Evolutionary conservation across 2,113 vertebrate species (phyloP).

Genomic region (Bos indicus): DNA sequence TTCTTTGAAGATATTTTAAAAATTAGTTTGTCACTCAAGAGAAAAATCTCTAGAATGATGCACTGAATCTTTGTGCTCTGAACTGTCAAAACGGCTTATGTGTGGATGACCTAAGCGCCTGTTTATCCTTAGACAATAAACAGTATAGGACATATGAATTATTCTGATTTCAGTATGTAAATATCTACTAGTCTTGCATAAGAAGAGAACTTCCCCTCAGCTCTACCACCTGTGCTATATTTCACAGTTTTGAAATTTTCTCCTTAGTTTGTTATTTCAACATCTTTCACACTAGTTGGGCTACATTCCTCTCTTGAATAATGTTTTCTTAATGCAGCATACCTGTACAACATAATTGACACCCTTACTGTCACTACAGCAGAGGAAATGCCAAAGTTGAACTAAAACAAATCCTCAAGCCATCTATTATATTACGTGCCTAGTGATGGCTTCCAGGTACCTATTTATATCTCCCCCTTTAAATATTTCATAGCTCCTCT

Average conservation of each 20-base stretch:
- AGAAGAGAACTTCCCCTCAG: background rate
- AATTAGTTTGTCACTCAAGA: constrained; percentile 40
- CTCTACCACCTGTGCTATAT: background rate
- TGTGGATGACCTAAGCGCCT: background rate
- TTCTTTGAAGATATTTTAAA: constrained; percentile 43
- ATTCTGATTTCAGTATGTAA: background rate
- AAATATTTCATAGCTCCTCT: constrained; percentile 52
- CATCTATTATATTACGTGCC: background rate
- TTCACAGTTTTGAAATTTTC: background rate
- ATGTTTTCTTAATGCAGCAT: background rate
- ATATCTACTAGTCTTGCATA: background rate
- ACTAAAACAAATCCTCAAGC: constrained; percentile 22
- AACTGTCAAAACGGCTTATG: background rate
- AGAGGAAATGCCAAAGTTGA: background rate
- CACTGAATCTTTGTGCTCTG: background rate
- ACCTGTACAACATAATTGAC: constrained; percentile 11
- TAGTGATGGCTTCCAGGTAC: background rate
- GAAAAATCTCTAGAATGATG: background rate
- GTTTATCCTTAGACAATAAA: background rate
- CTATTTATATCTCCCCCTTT: constrained; percentile 48
- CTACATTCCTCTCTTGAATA: background rate
- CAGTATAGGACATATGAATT: background rate
- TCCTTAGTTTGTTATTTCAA: constrained; percentile 3
- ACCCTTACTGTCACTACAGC: background rate
- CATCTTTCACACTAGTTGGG: background rate